These are phyloP conservation scores for Phalloptychus januarius DNA, from an alignment of 2,797 vertebrate species.

Conservation along the genomic window DNA sequence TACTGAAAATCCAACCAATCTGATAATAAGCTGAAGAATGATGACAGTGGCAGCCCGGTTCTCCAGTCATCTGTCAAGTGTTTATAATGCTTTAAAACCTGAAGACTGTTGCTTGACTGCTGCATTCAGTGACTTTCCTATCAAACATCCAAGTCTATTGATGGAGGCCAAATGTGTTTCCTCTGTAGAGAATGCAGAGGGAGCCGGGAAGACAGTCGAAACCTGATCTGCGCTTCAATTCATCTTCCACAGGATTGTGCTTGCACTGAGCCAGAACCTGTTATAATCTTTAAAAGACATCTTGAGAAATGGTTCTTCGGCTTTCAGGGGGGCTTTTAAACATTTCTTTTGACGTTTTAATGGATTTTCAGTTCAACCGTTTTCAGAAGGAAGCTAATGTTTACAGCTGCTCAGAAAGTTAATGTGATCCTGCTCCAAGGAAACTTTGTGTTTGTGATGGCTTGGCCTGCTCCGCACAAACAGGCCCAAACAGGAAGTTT, in stretches of 20 bases:
- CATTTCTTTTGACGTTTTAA: not conserved
- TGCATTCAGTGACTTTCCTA: not conserved
- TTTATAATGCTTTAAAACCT: not conserved
- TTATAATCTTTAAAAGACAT: not conserved
- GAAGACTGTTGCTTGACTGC: not conserved
- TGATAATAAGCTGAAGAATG: not conserved
- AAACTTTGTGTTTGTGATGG: not conserved
- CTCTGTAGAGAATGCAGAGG: not conserved
- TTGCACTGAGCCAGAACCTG: not conserved
- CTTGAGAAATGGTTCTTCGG: not conserved
- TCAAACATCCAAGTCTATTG: not conserved
- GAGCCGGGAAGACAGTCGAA: not conserved
- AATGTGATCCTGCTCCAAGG: not conserved
- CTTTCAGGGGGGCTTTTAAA: slow-evolving; percentile 7
- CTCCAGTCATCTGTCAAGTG: not conserved
- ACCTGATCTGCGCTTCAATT: not conserved
- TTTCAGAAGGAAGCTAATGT: not conserved
- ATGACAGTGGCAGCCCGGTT: not conserved
- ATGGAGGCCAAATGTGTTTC: slow-evolving; percentile 2
- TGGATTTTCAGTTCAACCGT: not conserved
- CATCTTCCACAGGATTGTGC: not conserved
- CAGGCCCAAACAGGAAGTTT: too few relatives aligned
- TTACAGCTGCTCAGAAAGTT: not conserved
- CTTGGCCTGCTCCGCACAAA: not conserved
- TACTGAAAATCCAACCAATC: not conserved